phyloP scores from a whole-genome alignment of 2,797 vertebrate species.

The Setipinna tenuifilis region DNA sequence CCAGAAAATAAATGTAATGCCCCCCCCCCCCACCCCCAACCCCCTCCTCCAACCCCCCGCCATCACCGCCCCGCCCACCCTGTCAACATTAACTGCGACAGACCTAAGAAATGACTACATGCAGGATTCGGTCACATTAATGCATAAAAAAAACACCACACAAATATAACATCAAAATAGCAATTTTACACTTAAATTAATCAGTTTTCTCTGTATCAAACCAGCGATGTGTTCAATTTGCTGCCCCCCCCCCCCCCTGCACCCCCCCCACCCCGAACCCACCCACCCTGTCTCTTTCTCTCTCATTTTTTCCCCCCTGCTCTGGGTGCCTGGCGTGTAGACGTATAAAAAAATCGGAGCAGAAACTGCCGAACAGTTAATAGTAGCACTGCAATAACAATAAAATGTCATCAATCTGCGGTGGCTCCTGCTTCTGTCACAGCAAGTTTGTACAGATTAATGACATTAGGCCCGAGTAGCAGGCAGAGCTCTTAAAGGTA shows the following conservation, averaged over 20 bases:
- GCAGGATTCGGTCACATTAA: constrained; percentile 60
- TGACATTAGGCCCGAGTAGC: constrained; percentile 83
- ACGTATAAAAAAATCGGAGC: constrained; percentile 73
- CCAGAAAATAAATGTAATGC: constrained; percentile 55
- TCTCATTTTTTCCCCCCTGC: constrained; percentile 37
- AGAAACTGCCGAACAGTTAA: constrained; percentile 81
- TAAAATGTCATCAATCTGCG: constrained; percentile 88
- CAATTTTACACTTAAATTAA: constrained; percentile 82
- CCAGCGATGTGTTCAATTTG: constrained; percentile 79
- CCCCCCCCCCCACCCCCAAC: too few relatives aligned
- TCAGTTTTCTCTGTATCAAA: constrained; percentile 75
- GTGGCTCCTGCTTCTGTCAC: constrained; percentile 85
- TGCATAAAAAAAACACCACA: constrained; percentile 61
- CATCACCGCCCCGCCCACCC: background rate
- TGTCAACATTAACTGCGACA: constrained; percentile 56
- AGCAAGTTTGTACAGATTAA: constrained; percentile 88
- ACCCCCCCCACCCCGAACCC: constrained; percentile 45
- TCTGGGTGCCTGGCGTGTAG: constrained; percentile 49
- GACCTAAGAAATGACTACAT: constrained; percentile 60
- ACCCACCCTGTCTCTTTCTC: constrained; percentile 49
- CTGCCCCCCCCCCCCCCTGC: constrained; percentile 61
- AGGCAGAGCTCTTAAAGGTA: constrained; percentile 83
- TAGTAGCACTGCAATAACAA: constrained; percentile 86
- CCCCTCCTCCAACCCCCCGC: too few relatives aligned
- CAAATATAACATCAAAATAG: constrained; percentile 77